Evolutionary conservation across 2,888 invertebrate genomes (phyloP), one percentile per base, ranked within the genome.

Genomic region (Harpagoxenus sublaevis): DNA sequence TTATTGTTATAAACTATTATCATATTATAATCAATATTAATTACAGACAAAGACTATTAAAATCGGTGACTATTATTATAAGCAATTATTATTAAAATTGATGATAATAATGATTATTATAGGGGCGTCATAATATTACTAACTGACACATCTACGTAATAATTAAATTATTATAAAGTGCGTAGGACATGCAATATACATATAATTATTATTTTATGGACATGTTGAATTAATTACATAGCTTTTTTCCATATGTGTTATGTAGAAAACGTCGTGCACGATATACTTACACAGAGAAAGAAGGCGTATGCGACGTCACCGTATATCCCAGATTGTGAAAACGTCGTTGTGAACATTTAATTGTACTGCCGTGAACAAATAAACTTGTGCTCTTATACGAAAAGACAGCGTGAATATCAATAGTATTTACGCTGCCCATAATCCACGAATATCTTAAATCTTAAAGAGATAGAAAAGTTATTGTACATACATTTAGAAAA

Each of bases 21-120:
- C 18, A 57, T 55, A 9, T 57, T 42, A 73, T 35, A 57, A 71
- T 28, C 18, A n/a, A 60, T 60, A 74, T 74, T 74, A 60, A 57
- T 71, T 73, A 28, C 15, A 42, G 42, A 42, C 12, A 10, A 57
- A 55, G 31, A 45, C 5, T 60, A 60, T 74, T 74, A 74, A 74
- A 74, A 60, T 57, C 39, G 15, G 6, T 28, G 35, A 35, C 28
- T n/a, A 45, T 73, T 73, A 60, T 31, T 45, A 57, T 31, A 60
- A 70, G 53, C 35, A 6, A 71, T 71, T 15, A 45, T 57, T 73
- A 60, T 73, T 73, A 74, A 60, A 60, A 60, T 42, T 28, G n/a
- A 18, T 18, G 3, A 51, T 65, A 1, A 77, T 51, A 1, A 65
- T 15, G 5, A 73, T 74, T n/a, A 74, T 74, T 45, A n/a, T 45